These are phyloP conservation scores for Pharmacophagus antenor DNA, from an alignment of 2,888 invertebrate species.

Conservation along the genomic window DNA sequence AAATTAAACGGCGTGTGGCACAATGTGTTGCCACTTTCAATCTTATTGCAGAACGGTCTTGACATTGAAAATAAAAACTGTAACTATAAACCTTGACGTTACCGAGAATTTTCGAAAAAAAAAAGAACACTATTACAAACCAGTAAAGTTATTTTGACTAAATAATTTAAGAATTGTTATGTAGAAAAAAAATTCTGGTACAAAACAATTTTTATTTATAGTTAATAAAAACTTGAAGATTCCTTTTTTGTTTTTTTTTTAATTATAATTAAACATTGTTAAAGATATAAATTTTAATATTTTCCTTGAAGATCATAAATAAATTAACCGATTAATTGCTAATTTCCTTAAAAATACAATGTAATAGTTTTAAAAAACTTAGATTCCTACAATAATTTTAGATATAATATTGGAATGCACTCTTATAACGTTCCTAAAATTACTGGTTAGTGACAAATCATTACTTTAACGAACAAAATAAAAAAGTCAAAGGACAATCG, in stretches of 20 bases:
- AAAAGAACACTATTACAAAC: background rate
- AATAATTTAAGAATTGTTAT: background rate
- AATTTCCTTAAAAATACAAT: too few relatives aligned
- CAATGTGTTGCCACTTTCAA: background rate
- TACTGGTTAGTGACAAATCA: too few relatives aligned
- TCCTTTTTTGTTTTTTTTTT: too few relatives aligned
- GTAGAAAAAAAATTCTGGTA: background rate
- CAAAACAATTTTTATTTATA: background rate
- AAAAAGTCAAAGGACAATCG: background rate
- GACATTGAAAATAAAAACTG: background rate
- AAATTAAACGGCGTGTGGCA: too few relatives aligned
- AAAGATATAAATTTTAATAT: too few relatives aligned
- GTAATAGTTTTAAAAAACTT: too few relatives aligned
- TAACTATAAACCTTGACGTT: background rate
- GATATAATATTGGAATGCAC: too few relatives aligned
- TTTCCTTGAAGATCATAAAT: too few relatives aligned
- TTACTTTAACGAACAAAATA: background rate
- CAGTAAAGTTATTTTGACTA: background rate
- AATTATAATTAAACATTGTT: too few relatives aligned
- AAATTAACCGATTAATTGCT: too few relatives aligned
- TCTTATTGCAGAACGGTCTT: background rate
- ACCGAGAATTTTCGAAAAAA: background rate
- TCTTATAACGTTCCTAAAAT: too few relatives aligned
- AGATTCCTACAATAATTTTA: background rate
- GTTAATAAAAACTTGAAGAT: background rate